Evolutionary conservation across 2,113 vertebrate species (phyloP).

Genomic region (Corythornis vintsioides): DNA sequence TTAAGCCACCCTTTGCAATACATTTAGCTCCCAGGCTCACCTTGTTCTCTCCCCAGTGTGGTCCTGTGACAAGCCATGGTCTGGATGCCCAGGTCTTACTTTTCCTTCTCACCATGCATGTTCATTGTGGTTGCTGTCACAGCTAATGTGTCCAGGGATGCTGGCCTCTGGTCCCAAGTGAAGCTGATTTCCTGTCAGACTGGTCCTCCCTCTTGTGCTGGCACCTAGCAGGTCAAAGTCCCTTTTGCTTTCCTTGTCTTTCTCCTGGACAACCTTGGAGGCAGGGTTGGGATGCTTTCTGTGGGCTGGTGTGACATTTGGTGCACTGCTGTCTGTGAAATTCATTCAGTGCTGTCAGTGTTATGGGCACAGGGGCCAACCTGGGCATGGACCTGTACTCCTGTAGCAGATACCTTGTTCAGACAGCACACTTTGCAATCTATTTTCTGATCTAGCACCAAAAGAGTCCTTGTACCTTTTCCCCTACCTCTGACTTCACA

Average conservation of each 20-base stretch:
- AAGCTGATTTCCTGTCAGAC: not conserved
- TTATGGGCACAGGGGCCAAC: not conserved
- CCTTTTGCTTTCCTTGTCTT: not conserved
- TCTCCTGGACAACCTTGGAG: not conserved
- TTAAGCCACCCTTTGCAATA: not conserved
- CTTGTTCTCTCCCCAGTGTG: not conserved
- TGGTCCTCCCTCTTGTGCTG: not conserved
- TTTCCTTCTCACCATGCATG: not conserved
- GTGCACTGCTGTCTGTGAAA: not conserved
- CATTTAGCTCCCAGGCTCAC: not conserved
- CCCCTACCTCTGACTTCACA: not conserved
- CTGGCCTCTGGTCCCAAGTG: not conserved
- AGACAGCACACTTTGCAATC: not conserved
- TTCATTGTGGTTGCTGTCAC: not conserved
- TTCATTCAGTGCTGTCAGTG: fast-evolving
- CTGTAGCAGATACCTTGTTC: not conserved
- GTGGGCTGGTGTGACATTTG: not conserved
- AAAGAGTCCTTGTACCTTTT: not conserved
- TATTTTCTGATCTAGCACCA: not conserved
- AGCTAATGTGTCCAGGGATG: not conserved
- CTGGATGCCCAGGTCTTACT: not conserved
- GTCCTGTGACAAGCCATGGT: not conserved
- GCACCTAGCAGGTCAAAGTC: not conserved
- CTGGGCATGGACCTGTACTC: not conserved
- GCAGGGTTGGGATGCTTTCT: not conserved